Base-by-base conservation (phyloP, 2,797 vertebrate species). In the Sphenopsis melanotis region DNA sequence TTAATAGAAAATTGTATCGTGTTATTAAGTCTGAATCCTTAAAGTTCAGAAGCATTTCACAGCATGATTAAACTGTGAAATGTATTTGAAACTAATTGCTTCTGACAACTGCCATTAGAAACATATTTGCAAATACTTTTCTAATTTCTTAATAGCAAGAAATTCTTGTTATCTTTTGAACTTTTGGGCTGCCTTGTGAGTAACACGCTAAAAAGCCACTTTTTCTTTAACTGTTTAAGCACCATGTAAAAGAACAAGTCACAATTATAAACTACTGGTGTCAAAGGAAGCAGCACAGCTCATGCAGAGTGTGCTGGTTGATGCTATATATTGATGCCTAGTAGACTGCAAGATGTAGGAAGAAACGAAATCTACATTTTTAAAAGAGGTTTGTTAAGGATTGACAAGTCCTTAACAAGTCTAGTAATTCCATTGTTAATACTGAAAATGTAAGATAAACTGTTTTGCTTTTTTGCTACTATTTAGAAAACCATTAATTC, bases 31-130 rank as follows among this genome's bases (percentile, higher is more conserved):
- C 50, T 72, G 55, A 26, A 93, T 93, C 53, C 55, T 94, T 80
- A 93, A 96, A 97, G 80, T 94, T 96, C 78, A 95, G 83, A 91
- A 83, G 53, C 36, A 66, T 83, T 95, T 96, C 89, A 80, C 70
- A 59, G 50, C 39, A 53, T 94, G 90, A 95, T 87, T 94, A 93
- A 95, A 94, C 63, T 89, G 50, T 78, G 71, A 90, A 96, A 95
- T 72, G 23, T 37, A 36, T 93, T 92, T 94, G 86, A 95, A 94
- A 92, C 41, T 95, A 97, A 96, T 95, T 97, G 57, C 60, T 95
- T 92, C 66, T 95, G 89, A 96, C 95, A 97, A 93, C 59, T 64
- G 46, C 79, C 80, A 87, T 92, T 93, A 89, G 81, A 83, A 8
- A 63, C 52, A 57, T 93, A 93, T 93, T 95, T 93, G 71, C 83